Evolutionary conservation across 1,140 invertebrate species (phyloP), one percentile per base, ranked within the genome.

Genomic region (Ostrea denselamellosa): DNA sequence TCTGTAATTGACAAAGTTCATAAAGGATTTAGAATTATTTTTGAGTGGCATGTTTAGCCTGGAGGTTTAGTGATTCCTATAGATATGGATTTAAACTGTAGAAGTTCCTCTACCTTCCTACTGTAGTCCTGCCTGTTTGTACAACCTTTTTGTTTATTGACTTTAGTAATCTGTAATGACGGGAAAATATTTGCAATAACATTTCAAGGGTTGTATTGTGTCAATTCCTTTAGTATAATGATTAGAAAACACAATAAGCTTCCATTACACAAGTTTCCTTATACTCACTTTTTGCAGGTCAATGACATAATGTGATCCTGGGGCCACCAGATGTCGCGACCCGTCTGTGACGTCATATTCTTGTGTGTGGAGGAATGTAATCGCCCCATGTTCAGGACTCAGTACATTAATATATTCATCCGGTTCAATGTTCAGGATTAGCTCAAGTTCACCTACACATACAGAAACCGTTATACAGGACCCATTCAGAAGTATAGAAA

Each of bases 371-470:
- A 89, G 44, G 28, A 84, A 85, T 10, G 86, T 56, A 34, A 65
- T 44, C 0, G 83, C 56, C 8, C 88, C 88, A 7, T 44, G 25
- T n/a, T n/a, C 51, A 9, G 85, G 51, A 53, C 77, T 86, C 3
- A 89, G 8, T 7, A 84, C 88, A 28, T 77, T 56, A 0, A 89
- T 58, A 4, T 85, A 84, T 52, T 89, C 88, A 8, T 83, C n/a
- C 22, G 88, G 85, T 52, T 89, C 88, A 9, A 77, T 44, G 54
- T 89, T 89, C 3, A 89, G n/a, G 22, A 83, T 34, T n/a, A 89
- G 56, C 51, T 86, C 81, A 19, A 34, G 56, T 17, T 44, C 10
- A 19, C 86, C 82, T 58, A 28, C n/a, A n/a, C n/a, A n/a, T n/a
- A n/a, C n/a, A n/a, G n/a, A n/a, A n/a, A n/a, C n/a, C n/a, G n/a